These are phyloP conservation scores for Xanthorhoe designata DNA, from an alignment of 2,888 invertebrate genomes.

Conservation along the genomic window DNA sequence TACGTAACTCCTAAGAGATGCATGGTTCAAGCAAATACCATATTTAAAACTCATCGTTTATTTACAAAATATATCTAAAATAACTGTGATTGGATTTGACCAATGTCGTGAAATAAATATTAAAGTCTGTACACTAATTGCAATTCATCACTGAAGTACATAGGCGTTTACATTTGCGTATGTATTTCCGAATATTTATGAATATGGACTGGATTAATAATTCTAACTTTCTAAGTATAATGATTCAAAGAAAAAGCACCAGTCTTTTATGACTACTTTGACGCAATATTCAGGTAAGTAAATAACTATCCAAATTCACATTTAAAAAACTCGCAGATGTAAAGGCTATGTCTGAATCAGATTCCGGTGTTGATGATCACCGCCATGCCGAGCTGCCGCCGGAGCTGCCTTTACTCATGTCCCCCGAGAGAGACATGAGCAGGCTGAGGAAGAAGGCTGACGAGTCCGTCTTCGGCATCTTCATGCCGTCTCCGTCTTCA, in stretches of 20 bases:
- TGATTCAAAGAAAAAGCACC: too few species aligned
- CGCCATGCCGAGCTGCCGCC: slow-evolving; percentile 60
- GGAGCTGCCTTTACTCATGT: slow-evolving; percentile 77
- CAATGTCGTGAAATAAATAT: background rate
- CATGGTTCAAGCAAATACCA: background rate
- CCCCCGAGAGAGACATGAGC: slow-evolving; percentile 69
- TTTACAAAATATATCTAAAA: background rate
- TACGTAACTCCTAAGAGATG: background rate
- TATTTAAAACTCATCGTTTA: background rate
- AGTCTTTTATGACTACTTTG: too few species aligned
- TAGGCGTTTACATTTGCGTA: background rate
- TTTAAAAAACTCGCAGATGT: too few species aligned
- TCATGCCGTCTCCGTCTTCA: slow-evolving; percentile 54
- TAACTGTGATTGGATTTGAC: background rate
- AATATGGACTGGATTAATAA: too few species aligned
- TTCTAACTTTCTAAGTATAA: too few species aligned
- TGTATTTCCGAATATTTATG: background rate
- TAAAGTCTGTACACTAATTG: background rate
- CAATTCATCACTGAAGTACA: too few species aligned
- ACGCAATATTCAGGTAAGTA: too few species aligned
- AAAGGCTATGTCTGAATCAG: too few species aligned
- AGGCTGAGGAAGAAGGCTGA: slow-evolving; percentile 70
- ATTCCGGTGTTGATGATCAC: slow-evolving; percentile 19
- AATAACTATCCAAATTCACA: too few species aligned
- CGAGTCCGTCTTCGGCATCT: slow-evolving; percentile 67